A percentile compares a stretch with the other conserved stretches of the same genome.
These are phyloP conservation scores for Paraplagusia blochii DNA, from an alignment of 2,113 vertebrate genomes.

Conservation along the genomic window DNA sequence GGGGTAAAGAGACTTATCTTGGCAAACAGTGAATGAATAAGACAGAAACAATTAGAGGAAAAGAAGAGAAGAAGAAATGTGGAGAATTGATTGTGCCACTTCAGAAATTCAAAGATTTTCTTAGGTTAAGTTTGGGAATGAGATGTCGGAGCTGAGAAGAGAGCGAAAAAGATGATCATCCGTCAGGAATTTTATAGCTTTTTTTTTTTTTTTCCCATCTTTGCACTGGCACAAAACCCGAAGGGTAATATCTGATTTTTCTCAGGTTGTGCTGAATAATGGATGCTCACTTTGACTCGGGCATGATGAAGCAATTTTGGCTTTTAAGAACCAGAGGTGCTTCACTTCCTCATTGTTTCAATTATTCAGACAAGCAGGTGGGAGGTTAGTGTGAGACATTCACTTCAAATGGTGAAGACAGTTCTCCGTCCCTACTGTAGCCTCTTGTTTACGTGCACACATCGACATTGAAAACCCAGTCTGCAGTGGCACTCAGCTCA, in stretches of 20 bases:
- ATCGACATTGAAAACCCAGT: conserved; percentile 42
- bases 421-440: conserved; percentile 14
- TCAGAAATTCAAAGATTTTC: not conserved
- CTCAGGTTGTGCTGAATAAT: conserved; percentile 95
- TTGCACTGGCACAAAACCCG: conserved; percentile 71
- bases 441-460: conserved; percentile 38
- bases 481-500: conserved; percentile 26
- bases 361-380: conserved; percentile 95
- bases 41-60: conserved; percentile 48
- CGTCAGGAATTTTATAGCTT: conserved; percentile 74
- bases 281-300: conserved; percentile 92
- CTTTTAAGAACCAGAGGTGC: conserved; percentile 80
- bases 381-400: conserved; percentile 77
- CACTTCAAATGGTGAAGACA: too few species aligned
- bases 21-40: conserved; percentile 51
- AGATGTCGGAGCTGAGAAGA: not conserved
- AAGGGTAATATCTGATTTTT: conserved; percentile 84
- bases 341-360: conserved; percentile 88
- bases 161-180: conserved; percentile 58
- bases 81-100: conserved; percentile 9
- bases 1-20: conserved; percentile 60
- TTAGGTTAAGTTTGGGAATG: conserved; percentile 16
- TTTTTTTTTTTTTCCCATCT: not conserved
- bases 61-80: conserved; percentile 21
- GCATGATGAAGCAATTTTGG: conserved; percentile 97